Base-by-base conservation (phyloP, 2,113 vertebrate genomes). In the Oncorhynchus mykiss region DNA sequence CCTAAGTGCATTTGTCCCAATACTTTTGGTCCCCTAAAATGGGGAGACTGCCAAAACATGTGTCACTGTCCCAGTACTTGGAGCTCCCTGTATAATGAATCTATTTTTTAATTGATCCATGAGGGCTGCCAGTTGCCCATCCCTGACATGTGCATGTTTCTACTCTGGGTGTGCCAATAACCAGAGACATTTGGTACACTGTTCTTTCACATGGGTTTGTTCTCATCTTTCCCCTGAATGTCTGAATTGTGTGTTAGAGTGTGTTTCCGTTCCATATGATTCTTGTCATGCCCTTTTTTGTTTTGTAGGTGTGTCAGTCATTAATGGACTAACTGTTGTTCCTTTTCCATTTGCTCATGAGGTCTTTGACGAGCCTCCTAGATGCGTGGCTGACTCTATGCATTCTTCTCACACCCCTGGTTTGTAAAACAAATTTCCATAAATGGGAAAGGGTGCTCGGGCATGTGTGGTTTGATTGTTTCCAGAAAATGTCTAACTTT, bases 381-480 rank as follows among this genome's bases (percentile, higher is more conserved):
- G 75, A 78, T 83, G 80, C 73, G 77, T 67, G 85, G 77, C 90
- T 86, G 80, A 13, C 81, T 91, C 80, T 91, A 88, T 91, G 92
- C 88, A 88, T 93, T 54, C 51, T 67, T 76, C 75, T 78, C 80
- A 78, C 71, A 86, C 81, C 83, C 81, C 85, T 89, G 86, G 85
- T 93, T 93, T 92, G 87, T 91, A 90, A 87, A 90, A 90, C 84
- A 82, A 45, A 45, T 3, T 69, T 87, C 77, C 91, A 92, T 91
- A 89, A 92, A 93, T 82, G 9, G 39, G 39, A 90, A 87, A 70
- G 39, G 2, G 9, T 45, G 39, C 74, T 13, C 14, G 68, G 57
- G 48, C 5, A 62, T 79, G 0, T 22, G 20, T 14, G 13, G 8
- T 25, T 25, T 25, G 22, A 29, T 27, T 18, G 66, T 67, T 16